Evolutionary conservation across 2,113 vertebrate genomes (phyloP), one percentile per base, ranked within the genome.

Genomic region (Polyodon spathula): DNA sequence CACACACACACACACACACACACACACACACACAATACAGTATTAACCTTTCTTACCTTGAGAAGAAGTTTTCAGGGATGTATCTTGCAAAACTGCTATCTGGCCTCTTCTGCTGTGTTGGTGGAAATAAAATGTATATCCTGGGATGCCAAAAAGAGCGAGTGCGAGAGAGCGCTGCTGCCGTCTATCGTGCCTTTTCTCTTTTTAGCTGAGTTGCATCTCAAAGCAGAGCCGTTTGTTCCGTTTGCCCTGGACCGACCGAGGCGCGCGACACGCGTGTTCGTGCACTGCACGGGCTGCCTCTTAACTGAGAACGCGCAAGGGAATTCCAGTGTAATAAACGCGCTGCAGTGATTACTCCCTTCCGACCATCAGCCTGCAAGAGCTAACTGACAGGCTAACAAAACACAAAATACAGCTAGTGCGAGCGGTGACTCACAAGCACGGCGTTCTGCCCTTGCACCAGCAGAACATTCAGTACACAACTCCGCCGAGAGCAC

Each of bases 211-310:
- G 42, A 50, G 63, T 61, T 62, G 66, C 71, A 65, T 71, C 67
- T 73, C 39, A 68, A 64, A 54, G 60, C 54, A 56, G 63, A 59
- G 69, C 67, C 66, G 56, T 70, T 56, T 62, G 55, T 70, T 74
- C 54, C 64, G 57, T 40, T 60, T 64, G 63, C 64, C 63, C 60
- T 44, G 52, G 55, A 64, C 61, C 40, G 62, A 67, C 58, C 39
- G 61, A 66, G 64, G 69, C 68, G 72, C 67, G 73, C 69, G 67
- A 66, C 76, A 71, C 69, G 62, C 54, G 70, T 62, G 65, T 43
- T 56, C 66, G 75, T 64, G 71, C 71, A 67, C 67, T 68, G 66
- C 56, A 63, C 48, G 8, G 64, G 54, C 60, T 59, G 62, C 52
- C 40, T 60, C 61, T 51, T 61, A 27, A 5, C 4, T 8, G 10